Conservation (phyloP, 1,140 invertebrate species). For the Acromyrmex heyeri region DNA sequence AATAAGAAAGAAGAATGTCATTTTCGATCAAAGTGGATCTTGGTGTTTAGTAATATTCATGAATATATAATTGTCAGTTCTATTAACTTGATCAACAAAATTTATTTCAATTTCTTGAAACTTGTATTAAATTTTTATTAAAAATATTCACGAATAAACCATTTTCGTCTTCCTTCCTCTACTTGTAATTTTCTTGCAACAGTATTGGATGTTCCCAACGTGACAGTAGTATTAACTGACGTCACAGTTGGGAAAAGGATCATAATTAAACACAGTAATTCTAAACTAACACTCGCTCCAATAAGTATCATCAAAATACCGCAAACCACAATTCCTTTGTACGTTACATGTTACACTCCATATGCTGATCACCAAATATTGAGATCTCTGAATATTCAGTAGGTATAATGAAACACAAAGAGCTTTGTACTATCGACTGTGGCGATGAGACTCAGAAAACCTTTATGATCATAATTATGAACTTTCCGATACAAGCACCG, state of each 20-base stretch:
- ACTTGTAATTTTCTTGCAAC: not conserved
- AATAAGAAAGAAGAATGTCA: no score
- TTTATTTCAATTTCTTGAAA: no score
- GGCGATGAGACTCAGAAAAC: slow-evolving; percentile 23
- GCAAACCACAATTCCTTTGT: slow-evolving; percentile 34
- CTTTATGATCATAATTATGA: slow-evolving; percentile 49
- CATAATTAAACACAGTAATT: slow-evolving; percentile 50
- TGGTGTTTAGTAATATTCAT: no score
- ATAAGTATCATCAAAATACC: slow-evolving; percentile 19
- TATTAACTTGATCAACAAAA: no score
- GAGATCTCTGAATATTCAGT: slow-evolving; percentile 25
- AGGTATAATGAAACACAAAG: slow-evolving; percentile 25
- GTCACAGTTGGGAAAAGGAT: slow-evolving; percentile 34
- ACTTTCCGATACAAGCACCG: not conserved
- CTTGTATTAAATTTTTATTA: no score
- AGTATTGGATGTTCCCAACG: not conserved
- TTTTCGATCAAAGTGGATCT: no score
- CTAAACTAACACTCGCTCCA: slow-evolving; percentile 15
- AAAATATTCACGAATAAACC: no score
- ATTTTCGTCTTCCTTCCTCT: not conserved
- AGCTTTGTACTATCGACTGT: slow-evolving; percentile 33
- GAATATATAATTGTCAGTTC: no score
- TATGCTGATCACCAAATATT: slow-evolving; percentile 39
- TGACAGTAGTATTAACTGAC: not conserved
- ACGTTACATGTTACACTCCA: not conserved